Conservation (phyloP, 2,888 invertebrate species). For the Criorhina ranunculi region DNA sequence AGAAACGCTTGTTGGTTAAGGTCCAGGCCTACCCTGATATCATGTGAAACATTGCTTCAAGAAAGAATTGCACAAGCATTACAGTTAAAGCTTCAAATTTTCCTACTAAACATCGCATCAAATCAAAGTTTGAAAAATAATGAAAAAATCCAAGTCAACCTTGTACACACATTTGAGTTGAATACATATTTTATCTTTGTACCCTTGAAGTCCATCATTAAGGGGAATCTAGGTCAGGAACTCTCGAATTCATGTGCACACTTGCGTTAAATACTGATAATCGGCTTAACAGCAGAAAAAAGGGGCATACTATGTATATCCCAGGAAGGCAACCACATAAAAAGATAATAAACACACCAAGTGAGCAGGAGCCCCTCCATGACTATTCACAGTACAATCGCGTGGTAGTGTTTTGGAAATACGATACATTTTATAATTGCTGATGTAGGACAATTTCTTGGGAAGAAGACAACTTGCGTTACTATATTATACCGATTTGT, state of each 20-base stretch:
- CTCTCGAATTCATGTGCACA: slow-evolving; percentile 60
- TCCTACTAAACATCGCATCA: background rate
- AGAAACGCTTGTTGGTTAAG: too few relatives aligned
- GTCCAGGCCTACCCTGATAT: too few relatives aligned
- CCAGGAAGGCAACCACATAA: slow-evolving; percentile 35
- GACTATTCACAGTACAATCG: slow-evolving; percentile 24
- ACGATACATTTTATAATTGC: slow-evolving; percentile 61
- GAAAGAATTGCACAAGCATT: background rate
- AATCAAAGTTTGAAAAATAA: slow-evolving; percentile 3
- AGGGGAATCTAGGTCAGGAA: slow-evolving; percentile 74
- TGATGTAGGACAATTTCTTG: slow-evolving; percentile 60
- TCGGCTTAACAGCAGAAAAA: slow-evolving; percentile 51
- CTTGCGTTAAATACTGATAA: slow-evolving; percentile 64
- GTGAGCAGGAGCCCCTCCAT: slow-evolving; percentile 36
- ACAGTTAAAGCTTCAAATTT: background rate
- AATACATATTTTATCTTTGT: slow-evolving; percentile 51
- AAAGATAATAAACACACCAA: slow-evolving; percentile 49
- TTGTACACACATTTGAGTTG: slow-evolving; percentile 44
- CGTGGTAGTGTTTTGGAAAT: slow-evolving; percentile 34
- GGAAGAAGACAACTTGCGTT: slow-evolving; percentile 43
- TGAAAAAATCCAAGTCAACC: slow-evolving; percentile 52
- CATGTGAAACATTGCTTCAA: too few relatives aligned
- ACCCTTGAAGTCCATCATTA: slow-evolving; percentile 72
- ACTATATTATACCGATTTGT: slow-evolving; percentile 10
- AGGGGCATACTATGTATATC: slow-evolving; percentile 25